A percentile compares a stretch with the other conserved stretches of the same genome.
phyloP scores from a whole-genome alignment of 2,888 invertebrate species.

The Drosophila anomalipes region DNA sequence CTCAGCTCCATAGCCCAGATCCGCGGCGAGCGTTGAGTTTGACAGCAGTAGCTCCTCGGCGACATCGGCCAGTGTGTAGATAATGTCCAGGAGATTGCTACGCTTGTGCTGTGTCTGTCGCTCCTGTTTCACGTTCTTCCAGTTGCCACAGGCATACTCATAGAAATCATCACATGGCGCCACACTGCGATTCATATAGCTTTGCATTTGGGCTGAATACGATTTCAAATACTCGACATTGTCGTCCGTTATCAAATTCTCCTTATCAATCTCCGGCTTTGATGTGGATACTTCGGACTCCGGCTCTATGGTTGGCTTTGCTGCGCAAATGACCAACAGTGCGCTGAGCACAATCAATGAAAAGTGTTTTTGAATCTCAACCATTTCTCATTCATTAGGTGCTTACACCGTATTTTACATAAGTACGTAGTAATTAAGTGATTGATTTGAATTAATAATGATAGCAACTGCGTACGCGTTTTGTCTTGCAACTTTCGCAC shows the following conservation, averaged over 20 bases:
- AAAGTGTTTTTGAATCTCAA: conserved; percentile 26
- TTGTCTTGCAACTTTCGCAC: conserved; percentile 19
- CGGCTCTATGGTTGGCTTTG: conserved; percentile 34
- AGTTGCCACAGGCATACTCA: conserved; percentile 83
- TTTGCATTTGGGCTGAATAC: conserved; percentile 76
- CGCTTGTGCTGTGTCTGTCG: conserved; percentile 67
- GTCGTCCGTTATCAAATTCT: conserved; percentile 50
- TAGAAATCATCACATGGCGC: conserved; percentile 83
- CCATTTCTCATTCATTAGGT: conserved; percentile 43
- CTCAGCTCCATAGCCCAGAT: conserved; percentile 67
- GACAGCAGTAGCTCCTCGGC: conserved; percentile 55
- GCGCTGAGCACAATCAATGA: conserved; percentile 22
- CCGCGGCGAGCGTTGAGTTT: conserved; percentile 43
- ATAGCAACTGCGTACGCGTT: conserved; percentile 10
- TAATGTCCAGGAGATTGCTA: conserved; percentile 76
- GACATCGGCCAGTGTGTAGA: conserved; percentile 62
- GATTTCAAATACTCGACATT: conserved; percentile 50
- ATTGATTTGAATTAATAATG: conserved; percentile 49
- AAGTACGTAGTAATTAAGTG: conserved; percentile 31
- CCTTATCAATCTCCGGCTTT: conserved; percentile 18
- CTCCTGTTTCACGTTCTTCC: conserved; percentile 68
- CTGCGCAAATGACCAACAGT: conserved; percentile 23
- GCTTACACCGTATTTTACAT: conserved; percentile 17
- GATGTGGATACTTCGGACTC: background rate
- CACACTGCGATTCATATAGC: conserved; percentile 80